These are phyloP conservation scores for Macroglossus sobrinus DNA, from an alignment of 2,113 vertebrate species.

Conservation along the genomic window DNA sequence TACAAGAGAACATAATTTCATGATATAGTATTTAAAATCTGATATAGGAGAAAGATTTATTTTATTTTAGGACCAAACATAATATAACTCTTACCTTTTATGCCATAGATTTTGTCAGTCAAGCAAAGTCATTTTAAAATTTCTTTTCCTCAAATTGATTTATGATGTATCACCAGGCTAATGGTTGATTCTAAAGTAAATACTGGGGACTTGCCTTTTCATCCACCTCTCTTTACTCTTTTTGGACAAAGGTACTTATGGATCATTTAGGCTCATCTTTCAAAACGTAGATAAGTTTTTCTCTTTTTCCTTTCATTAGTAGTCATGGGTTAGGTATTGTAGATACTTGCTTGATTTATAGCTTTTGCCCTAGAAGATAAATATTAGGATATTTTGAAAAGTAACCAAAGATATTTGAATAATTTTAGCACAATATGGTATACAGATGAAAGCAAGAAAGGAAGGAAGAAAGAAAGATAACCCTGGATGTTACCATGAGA, in stretches of 20 bases:
- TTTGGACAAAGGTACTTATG: not conserved
- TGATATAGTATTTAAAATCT: not conserved
- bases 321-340: not conserved
- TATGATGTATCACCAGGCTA: not conserved
- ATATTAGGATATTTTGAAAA: constrained; percentile 3
- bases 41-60: not conserved
- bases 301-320: not conserved
- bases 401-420: not conserved
- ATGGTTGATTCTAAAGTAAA: not conserved
- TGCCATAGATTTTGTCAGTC: not conserved
- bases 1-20: not conserved
- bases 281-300: not conserved
- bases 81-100: constrained; percentile 1
- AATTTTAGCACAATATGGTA: not conserved
- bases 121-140: not conserved
- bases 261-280: not conserved
- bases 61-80: not conserved
- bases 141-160: not conserved
- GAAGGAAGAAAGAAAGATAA: not conserved
- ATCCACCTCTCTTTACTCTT: not conserved
- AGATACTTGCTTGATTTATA: not conserved
- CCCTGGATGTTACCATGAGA: not conserved
- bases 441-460: not conserved
- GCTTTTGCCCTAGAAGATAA: not conserved
- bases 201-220: not conserved